Evolutionary conservation across 2,113 vertebrate genomes (phyloP).

Genomic region (Petaurus breviceps): DNA sequence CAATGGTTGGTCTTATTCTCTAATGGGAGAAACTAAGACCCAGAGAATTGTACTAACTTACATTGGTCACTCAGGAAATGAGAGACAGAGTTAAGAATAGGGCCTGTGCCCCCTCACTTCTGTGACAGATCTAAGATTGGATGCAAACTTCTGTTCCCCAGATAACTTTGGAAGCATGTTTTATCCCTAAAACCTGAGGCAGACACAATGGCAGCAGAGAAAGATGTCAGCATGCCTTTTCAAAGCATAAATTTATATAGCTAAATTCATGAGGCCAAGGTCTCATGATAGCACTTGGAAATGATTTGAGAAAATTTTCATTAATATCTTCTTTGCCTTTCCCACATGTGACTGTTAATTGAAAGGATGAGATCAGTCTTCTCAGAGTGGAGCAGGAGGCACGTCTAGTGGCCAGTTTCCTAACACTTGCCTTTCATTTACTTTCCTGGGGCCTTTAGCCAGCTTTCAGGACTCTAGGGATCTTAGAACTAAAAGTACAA

Average conservation of each 20-base stretch:
- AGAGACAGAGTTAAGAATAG: background rate
- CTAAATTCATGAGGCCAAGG: background rate
- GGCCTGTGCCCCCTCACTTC: background rate
- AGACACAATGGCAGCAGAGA: background rate
- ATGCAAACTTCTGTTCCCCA: background rate
- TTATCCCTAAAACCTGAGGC: conserved; percentile 31
- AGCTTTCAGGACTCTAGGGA: conserved; percentile 52
- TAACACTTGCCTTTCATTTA: conserved; percentile 54
- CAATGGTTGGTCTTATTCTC: background rate
- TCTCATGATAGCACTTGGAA: conserved; percentile 16
- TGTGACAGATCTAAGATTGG: background rate
- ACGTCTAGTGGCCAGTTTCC: background rate
- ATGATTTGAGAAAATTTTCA: conserved; percentile 13
- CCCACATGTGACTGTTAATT: conserved; percentile 20
- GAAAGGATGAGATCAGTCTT: conserved; percentile 49
- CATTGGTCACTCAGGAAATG: background rate
- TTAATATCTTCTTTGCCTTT: conserved; percentile 40
- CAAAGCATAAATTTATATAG: conserved; percentile 39
- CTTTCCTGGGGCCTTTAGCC: conserved; percentile 5
- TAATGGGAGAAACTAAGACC: background rate
- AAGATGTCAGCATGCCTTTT: background rate
- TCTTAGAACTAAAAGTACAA: conserved; percentile 53
- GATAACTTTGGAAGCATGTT: background rate
- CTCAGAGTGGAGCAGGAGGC: background rate
- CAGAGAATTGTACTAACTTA: background rate